Evolutionary conservation across 2,797 vertebrate genomes (phyloP).

Genomic region (Garrulus glandarius): DNA sequence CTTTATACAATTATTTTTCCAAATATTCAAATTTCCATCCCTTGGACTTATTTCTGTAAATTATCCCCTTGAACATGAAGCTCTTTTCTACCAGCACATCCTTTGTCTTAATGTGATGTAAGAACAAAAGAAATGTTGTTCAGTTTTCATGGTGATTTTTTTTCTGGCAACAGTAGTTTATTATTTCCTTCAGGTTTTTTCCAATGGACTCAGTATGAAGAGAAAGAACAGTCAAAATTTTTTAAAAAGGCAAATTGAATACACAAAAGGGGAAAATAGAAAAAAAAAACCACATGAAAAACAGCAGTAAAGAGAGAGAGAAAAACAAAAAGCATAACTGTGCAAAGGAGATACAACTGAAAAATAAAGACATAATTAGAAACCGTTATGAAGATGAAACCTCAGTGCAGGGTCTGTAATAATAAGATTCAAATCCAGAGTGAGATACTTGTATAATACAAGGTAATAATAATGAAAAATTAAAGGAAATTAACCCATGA

Average conservation of each 20-base stretch:
- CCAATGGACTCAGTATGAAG: neutral
- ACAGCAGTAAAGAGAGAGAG: neutral
- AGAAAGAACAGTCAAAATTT: neutral
- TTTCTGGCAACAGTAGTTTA: neutral
- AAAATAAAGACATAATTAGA: neutral
- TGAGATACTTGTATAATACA: neutral
- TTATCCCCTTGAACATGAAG: neutral
- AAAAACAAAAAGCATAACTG: neutral
- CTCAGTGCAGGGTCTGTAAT: neutral
- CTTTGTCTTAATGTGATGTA: neutral
- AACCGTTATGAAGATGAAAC: neutral
- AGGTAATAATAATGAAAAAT: slow-evolving; percentile 7
- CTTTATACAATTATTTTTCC: neutral
- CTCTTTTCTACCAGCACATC: neutral
- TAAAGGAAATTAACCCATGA: neutral
- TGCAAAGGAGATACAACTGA: neutral
- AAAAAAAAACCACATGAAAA: neutral
- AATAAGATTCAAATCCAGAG: neutral
- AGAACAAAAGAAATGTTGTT: neutral
- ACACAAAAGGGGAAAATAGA: neutral
- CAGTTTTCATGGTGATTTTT: neutral
- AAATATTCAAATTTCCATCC: neutral
- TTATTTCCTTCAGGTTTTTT: neutral
- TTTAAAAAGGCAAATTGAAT: neutral
- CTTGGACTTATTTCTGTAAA: neutral